phyloP scores from a whole-genome alignment of 2,797 vertebrate species.

The Spinibarbus caldwelli region DNA sequence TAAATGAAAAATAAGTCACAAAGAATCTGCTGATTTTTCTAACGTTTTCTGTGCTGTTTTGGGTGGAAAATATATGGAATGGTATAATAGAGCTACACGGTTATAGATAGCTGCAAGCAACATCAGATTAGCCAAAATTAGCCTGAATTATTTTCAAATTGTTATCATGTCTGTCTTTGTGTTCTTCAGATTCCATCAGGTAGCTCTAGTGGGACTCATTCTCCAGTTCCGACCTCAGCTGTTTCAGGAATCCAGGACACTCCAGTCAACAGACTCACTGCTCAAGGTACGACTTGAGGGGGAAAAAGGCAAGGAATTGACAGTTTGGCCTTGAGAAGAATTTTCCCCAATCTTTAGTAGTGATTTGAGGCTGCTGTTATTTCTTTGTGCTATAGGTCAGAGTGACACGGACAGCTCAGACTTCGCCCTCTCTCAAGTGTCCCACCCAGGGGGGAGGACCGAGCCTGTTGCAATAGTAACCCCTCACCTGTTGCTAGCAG shows the following conservation, averaged over 20 bases:
- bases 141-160: neutral
- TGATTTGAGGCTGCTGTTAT: conserved; percentile 5
- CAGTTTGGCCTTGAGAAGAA: neutral
- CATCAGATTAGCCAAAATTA: neutral
- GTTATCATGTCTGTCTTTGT: neutral
- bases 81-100: neutral
- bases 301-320: neutral
- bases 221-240: conserved; percentile 61
- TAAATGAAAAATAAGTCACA: neutral
- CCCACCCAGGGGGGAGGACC: conserved; percentile 67
- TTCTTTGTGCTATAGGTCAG: conserved; percentile 77
- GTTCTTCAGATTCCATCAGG: conserved; percentile 73
- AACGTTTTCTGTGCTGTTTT: neutral
- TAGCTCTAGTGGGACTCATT: conserved; percentile 69
- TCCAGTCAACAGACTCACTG: conserved; percentile 76
- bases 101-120: neutral
- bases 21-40: neutral
- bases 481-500: conserved; percentile 85
- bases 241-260: conserved; percentile 70
- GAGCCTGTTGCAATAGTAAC: conserved; percentile 82
- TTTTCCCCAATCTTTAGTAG: too few relatives aligned
- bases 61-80: neutral
- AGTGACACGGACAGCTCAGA: conserved; percentile 79
- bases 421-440: conserved; percentile 76
- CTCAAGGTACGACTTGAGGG: conserved; percentile 81